These are phyloP conservation scores for Temnopleurus reevesii DNA, from an alignment of 53 echinoderm and acorn worm species.

Conservation along the genomic window DNA sequence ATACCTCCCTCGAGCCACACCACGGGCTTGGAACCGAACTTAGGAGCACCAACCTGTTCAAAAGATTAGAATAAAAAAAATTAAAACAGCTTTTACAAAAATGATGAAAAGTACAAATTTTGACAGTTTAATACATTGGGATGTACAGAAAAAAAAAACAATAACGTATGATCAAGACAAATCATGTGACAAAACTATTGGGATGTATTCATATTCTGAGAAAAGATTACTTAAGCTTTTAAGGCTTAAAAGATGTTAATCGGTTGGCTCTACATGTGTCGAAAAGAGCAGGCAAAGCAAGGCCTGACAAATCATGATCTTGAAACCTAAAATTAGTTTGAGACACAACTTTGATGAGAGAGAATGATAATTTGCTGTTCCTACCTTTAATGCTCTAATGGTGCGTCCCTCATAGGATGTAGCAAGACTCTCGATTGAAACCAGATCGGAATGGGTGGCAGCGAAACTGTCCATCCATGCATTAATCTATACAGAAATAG, in stretches of 20 bases:
- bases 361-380: background rate
- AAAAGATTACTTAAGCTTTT: too few species aligned
- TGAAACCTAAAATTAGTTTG: too few species aligned
- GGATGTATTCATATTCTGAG: background rate
- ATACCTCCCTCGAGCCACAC: constrained; percentile 67
- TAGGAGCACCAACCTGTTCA: constrained; percentile 15
- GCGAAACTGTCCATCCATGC: constrained; percentile 50
- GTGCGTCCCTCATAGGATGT: constrained; percentile 45
- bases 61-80: background rate
- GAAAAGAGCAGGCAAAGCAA: too few species aligned
- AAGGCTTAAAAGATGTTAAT: too few species aligned
- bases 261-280: too few species aligned
- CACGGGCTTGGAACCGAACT: constrained; percentile 44
- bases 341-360: too few species aligned
- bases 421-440: background rate
- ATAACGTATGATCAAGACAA: background rate
- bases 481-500: constrained; percentile 32
- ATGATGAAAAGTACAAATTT: background rate
- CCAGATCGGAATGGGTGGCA: constrained; percentile 50
- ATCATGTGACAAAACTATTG: background rate
- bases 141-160: background rate
- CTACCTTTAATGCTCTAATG: constrained; percentile 37
- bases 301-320: too few species aligned
- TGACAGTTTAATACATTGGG: too few species aligned
- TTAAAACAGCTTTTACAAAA: too few species aligned